These are phyloP conservation scores for Leptinotarsa peninsularis DNA, from an alignment of 2,888 invertebrate species.

Conservation along the genomic window DNA sequence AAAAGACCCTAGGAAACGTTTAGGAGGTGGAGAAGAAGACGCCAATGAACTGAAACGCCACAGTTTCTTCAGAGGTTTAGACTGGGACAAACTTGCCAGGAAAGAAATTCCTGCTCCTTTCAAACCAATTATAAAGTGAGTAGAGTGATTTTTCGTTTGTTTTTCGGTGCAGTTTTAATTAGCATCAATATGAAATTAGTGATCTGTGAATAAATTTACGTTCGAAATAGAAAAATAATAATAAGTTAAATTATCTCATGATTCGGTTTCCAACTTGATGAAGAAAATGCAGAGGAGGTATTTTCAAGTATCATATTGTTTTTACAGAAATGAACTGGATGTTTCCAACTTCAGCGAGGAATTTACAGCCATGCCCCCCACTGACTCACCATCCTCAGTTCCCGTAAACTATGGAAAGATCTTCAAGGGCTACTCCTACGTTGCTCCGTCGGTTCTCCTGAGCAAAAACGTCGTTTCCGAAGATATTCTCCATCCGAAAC, in stretches of 20 bases:
- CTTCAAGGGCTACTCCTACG: constrained; percentile 94
- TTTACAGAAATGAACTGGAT: constrained; percentile 81
- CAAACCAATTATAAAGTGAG: constrained; percentile 80
- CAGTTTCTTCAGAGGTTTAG: constrained; percentile 85
- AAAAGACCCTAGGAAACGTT: constrained; percentile 88
- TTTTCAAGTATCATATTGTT: constrained; percentile 2
- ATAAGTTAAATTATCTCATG: too few relatives aligned
- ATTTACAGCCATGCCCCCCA: constrained; percentile 92
- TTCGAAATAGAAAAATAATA: too few relatives aligned
- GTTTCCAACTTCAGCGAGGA: constrained; percentile 97
- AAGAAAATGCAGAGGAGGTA: background rate
- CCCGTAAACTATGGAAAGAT: constrained; percentile 88
- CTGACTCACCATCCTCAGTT: constrained; percentile 91
- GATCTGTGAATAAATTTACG: too few relatives aligned
- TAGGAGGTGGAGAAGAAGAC: constrained; percentile 88
- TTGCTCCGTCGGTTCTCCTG: constrained; percentile 91
- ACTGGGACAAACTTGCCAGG: constrained; percentile 85
- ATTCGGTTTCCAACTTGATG: background rate
- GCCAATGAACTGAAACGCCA: constrained; percentile 92
- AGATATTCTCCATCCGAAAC: constrained; percentile 74
- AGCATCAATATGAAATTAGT: too few relatives aligned
- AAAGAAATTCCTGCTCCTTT: constrained; percentile 89
- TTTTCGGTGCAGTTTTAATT: background rate
- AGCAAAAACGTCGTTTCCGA: constrained; percentile 82
- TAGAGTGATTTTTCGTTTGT: background rate